Evolutionary conservation across 2,888 invertebrate species (phyloP).

Genomic region (Netelia virgata): DNA sequence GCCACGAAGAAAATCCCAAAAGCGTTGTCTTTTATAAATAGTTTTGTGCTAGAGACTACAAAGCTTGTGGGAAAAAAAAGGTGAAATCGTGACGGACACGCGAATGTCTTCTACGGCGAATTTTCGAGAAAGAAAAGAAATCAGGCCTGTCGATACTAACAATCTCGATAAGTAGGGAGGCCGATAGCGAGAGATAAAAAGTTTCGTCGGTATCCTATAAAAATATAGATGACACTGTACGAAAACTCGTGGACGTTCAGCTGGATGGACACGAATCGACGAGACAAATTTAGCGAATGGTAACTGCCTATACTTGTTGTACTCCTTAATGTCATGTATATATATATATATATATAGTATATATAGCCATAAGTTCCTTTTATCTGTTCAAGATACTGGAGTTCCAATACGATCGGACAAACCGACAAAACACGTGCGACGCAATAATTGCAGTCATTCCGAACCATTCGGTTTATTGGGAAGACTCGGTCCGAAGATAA

Average conservation of each 20-base stretch:
- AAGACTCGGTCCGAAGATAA: slow-evolving; percentile 76
- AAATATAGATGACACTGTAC: slow-evolving; percentile 16
- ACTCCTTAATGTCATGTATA: slow-evolving; percentile 43
- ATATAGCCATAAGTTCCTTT: slow-evolving; percentile 28
- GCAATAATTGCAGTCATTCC: slow-evolving; percentile 83
- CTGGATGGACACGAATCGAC: slow-evolving; percentile 66
- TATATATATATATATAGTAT: slow-evolving; percentile 18
- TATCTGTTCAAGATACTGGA: slow-evolving; percentile 39
- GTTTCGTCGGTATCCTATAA: slow-evolving; percentile 29
- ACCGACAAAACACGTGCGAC: slow-evolving; percentile 79
- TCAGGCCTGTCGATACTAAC: slow-evolving; percentile 41
- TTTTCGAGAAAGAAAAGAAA: background rate
- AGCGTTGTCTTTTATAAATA: slow-evolving; percentile 29
- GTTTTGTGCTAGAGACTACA: background rate
- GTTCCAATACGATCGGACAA: slow-evolving; percentile 55
- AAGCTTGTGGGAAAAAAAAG: slow-evolving; percentile 27
- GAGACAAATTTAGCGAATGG: slow-evolving; percentile 66
- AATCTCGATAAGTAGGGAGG: slow-evolving; percentile 42
- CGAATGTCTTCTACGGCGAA: slow-evolving; percentile 22
- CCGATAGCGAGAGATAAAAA: slow-evolving; percentile 56
- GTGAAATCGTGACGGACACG: slow-evolving; percentile 12
- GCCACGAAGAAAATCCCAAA: slow-evolving; percentile 31
- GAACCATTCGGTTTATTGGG: slow-evolving; percentile 82
- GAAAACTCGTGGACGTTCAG: slow-evolving; percentile 56
- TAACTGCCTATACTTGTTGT: slow-evolving; percentile 32